Percentiles rank a stretch among this genome's conserved stretches.
Evolutionary conservation across 2,888 invertebrate genomes (phyloP).

Genomic region (Molanna angustata): DNA sequence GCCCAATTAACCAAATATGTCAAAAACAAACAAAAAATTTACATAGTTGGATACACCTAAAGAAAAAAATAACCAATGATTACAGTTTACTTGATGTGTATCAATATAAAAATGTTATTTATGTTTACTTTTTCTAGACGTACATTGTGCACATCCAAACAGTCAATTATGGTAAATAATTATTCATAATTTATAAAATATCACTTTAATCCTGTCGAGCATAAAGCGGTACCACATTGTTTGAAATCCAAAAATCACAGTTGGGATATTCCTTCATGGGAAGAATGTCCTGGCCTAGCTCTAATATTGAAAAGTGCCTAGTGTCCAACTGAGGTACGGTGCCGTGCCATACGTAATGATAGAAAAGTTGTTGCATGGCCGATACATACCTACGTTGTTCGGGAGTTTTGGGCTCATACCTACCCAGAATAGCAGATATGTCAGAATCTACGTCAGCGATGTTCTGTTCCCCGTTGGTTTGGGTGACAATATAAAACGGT

Average conservation of each 20-base stretch:
- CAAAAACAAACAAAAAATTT: too few species aligned
- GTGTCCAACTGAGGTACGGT: constrained; percentile 61
- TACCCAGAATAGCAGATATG: constrained; percentile 74
- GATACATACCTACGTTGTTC: constrained; percentile 73
- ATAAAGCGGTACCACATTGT: constrained; percentile 63
- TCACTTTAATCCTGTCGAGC: constrained; percentile 23
- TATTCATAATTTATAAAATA: too few species aligned
- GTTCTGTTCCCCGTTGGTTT: constrained; percentile 56
- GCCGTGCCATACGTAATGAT: constrained; percentile 78
- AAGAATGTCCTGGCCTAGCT: constrained; percentile 69
- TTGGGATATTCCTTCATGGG: constrained; percentile 64
- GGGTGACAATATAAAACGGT: constrained; percentile 73
- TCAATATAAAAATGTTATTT: too few species aligned
- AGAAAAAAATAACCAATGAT: too few species aligned
- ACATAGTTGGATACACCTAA: too few species aligned
- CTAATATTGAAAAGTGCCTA: constrained; percentile 53
- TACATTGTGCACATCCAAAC: too few species aligned
- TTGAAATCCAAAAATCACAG: constrained; percentile 74
- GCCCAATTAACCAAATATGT: too few species aligned
- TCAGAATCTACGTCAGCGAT: constrained; percentile 63
- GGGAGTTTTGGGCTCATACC: constrained; percentile 67
- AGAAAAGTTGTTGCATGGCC: constrained; percentile 79
- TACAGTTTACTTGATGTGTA: too few species aligned
- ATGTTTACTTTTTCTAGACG: too few species aligned
- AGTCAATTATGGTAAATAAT: too few species aligned